Conservation (phyloP, 2,888 invertebrate genomes). For the Pardosa pseudoannulata region DNA sequence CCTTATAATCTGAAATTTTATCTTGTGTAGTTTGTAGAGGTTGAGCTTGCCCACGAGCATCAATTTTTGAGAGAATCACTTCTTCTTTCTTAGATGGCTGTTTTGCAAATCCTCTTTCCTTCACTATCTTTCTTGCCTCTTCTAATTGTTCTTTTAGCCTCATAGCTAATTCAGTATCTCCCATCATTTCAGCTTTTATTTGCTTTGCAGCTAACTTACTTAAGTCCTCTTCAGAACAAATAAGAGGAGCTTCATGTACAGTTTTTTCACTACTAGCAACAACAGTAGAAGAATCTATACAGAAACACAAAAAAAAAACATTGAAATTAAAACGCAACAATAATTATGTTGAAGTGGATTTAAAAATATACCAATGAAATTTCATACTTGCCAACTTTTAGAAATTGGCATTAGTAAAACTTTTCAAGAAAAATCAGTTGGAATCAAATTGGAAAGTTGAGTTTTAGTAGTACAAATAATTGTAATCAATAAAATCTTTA, state of each 20-base stretch:
- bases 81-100: conserved; percentile 74
- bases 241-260: conserved; percentile 9
- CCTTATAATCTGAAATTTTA: conserved; percentile 30
- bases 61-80: conserved; percentile 84
- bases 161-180: conserved; percentile 84
- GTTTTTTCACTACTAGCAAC: background rate
- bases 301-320: background rate
- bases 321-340: too few relatives aligned
- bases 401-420: too few relatives aligned
- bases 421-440: too few relatives aligned
- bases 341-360: too few relatives aligned
- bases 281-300: background rate
- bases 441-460: too few relatives aligned
- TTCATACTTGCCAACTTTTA: too few relatives aligned
- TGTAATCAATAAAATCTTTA: too few relatives aligned
- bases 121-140: conserved; percentile 81
- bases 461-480: too few relatives aligned
- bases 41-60: conserved; percentile 66
- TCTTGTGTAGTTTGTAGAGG: conserved; percentile 25
- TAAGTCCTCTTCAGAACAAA: conserved; percentile 81
- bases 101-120: conserved; percentile 21
- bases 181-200: conserved; percentile 95
- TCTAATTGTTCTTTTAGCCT: conserved; percentile 87
- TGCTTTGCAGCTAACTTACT: conserved; percentile 93
- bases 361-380: too few relatives aligned